Evolutionary conservation across 2,113 vertebrate genomes (phyloP).

Genomic region (Tragelaphus imberbis): DNA sequence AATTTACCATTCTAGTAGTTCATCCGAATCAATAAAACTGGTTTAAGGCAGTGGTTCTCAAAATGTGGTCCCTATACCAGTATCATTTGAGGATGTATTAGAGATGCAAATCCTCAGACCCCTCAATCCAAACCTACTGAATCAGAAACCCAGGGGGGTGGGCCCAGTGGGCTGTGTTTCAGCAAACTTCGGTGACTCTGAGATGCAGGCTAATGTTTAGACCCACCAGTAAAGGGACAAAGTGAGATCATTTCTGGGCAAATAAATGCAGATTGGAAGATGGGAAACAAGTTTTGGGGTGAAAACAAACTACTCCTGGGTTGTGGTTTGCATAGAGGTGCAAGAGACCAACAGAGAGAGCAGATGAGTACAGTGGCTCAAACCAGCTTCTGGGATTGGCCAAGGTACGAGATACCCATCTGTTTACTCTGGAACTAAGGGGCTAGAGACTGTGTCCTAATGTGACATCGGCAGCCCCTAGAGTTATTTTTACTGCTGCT

Average conservation of each 20-base stretch:
- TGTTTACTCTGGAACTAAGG: background rate
- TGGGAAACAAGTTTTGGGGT: background rate
- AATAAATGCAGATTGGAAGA: background rate
- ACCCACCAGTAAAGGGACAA: background rate
- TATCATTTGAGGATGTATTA: background rate
- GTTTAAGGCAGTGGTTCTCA: background rate
- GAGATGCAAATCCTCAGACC: background rate
- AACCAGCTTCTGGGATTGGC: background rate
- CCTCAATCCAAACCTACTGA: background rate
- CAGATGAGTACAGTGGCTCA: background rate
- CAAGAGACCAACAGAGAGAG: background rate
- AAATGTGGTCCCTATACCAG: background rate
- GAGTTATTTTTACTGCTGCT: background rate
- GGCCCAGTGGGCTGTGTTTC: rapidly evolving
- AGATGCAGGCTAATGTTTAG: background rate
- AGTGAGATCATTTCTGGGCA: background rate
- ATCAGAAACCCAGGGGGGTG: background rate
- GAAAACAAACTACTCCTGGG: background rate
- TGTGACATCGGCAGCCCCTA: background rate
- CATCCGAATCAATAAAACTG: constrained; percentile 28
- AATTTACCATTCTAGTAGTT: constrained; percentile 39
- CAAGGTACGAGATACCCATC: background rate
- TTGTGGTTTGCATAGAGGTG: background rate
- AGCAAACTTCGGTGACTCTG: background rate
- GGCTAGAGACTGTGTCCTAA: background rate